phyloP scores from a whole-genome alignment of 2,113 vertebrate species.

The cat (Felis catus) region F.catus_Fca126_mat1.0 CM031422.1:17735501-17736000 shows the following conservation, averaged over 20 bases:
- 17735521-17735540: too few species aligned
- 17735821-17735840: not conserved
- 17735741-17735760: not conserved
- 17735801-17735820: not conserved
- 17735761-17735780: not conserved
- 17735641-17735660: not conserved
- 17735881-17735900: not conserved
- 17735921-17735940: not conserved
- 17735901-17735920: not conserved
- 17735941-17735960: not conserved
- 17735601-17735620: not conserved
- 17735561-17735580: not conserved
- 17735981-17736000: not conserved
- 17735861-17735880: not conserved
- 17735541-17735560: fast-evolving
- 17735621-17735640: not conserved
- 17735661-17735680: not conserved
- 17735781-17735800: not conserved
- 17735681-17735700: not conserved
- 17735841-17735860: not conserved
- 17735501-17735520: too few species aligned
- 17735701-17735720: not conserved
- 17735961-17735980: not conserved
- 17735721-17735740: not conserved
- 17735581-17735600: not conserved